A percentile compares a stretch with the other conserved stretches of the same genome.
These are phyloP conservation scores for Neria commutata DNA, from an alignment of 2,888 invertebrate genomes.

Conservation along the genomic window DNA sequence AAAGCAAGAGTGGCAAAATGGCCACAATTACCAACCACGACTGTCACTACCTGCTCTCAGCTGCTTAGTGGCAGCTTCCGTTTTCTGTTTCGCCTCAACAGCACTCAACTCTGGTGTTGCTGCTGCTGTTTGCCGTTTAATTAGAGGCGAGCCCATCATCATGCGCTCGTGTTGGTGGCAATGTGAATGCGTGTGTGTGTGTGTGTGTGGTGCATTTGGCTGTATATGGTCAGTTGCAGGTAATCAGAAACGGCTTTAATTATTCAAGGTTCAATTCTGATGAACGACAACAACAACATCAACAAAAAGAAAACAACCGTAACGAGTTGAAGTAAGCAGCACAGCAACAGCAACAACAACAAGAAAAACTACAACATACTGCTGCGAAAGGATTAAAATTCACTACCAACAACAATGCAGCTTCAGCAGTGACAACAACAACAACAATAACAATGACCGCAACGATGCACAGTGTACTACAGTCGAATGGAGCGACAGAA, in stretches of 20 bases:
- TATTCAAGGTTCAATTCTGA: conserved; percentile 61
- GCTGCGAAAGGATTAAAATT: conserved; percentile 41
- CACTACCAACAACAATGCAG: conserved; percentile 8
- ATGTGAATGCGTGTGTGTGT: background rate
- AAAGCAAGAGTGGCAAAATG: background rate
- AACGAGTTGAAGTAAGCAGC: conserved; percentile 7
- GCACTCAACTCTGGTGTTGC: background rate
- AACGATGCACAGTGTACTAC: conserved; percentile 22
- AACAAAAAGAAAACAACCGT: conserved; percentile 28
- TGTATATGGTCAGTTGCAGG: conserved; percentile 30
- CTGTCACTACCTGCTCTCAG: background rate
- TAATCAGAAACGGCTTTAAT: conserved; percentile 61
- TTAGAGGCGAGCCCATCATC: conserved; percentile 11
- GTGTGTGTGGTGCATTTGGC: background rate
- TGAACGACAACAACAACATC: conserved; percentile 55
- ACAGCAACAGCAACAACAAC: conserved; percentile 35
- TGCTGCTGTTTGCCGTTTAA: background rate
- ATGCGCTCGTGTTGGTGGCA: background rate
- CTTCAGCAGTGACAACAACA: conserved; percentile 24
- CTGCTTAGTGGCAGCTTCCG: background rate
- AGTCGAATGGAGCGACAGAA: conserved; percentile 8
- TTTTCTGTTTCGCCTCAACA: background rate
- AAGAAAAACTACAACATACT: conserved; percentile 33
- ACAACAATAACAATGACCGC: conserved; percentile 13
- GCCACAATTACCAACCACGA: too few species aligned